These are phyloP conservation scores for Brachyopa scutellaris DNA, from an alignment of 2,888 invertebrate species.

Conservation along the genomic window DNA sequence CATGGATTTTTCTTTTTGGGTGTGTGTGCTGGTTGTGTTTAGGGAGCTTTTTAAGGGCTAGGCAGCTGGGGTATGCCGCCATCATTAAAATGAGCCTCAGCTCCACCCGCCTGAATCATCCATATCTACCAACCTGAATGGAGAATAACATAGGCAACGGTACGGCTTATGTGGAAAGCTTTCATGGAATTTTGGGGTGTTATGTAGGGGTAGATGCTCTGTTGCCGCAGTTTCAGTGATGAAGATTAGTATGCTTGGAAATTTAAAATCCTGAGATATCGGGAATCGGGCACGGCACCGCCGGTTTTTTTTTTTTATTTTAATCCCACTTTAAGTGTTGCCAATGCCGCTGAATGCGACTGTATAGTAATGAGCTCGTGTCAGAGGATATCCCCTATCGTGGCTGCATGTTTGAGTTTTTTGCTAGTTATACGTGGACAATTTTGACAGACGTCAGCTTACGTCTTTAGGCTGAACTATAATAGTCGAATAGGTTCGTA, in stretches of 20 bases:
- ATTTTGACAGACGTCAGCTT: no score
- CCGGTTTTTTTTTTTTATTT: neutral
- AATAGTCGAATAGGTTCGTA: no score
- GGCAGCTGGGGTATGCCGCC: neutral
- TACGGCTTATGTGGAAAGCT: constrained; percentile 27
- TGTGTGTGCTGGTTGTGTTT: neutral
- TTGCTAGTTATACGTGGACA: no score
- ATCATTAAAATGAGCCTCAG: neutral
- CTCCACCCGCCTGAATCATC: constrained; percentile 34
- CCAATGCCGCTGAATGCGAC: neutral
- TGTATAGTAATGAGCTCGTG: neutral
- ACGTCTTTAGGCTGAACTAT: no score
- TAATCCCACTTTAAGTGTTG: constrained; percentile 19
- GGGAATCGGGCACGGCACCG: neutral
- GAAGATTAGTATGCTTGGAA: constrained; percentile 37
- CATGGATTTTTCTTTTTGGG: constrained; percentile 6
- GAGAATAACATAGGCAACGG: constrained; percentile 12
- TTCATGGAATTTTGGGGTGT: neutral
- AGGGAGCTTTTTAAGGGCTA: constrained; percentile 40
- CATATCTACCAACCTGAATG: constrained; percentile 16
- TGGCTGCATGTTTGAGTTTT: no score
- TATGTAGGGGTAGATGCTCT: neutral
- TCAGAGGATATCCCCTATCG: no score
- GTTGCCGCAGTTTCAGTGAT: constrained; percentile 27
- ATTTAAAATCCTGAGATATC: constrained; percentile 36